phyloP scores from a whole-genome alignment of 2,888 invertebrate species.

The Sarcophaga variegata region DNA sequence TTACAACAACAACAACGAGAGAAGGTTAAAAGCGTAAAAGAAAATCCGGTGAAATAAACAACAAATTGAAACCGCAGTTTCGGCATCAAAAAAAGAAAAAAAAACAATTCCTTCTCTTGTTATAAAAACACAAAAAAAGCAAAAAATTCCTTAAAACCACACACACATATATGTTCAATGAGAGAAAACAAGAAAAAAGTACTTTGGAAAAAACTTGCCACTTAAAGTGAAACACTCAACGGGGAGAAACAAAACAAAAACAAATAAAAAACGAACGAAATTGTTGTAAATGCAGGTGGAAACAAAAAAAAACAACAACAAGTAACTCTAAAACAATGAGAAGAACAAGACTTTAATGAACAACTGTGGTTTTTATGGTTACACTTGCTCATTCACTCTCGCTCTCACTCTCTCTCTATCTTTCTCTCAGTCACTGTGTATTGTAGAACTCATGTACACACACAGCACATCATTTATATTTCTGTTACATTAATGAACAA shows the following conservation, averaged over 20 bases:
- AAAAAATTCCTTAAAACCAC: neutral
- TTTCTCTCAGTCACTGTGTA: too few species aligned
- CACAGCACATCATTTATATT: too few species aligned
- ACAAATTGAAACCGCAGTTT: conserved; percentile 62
- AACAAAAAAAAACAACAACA: neutral
- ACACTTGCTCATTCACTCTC: conserved; percentile 33
- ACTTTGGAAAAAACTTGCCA: conserved; percentile 11
- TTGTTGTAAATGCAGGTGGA: neutral
- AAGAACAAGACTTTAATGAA: conserved; percentile 62
- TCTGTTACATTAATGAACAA: conserved; percentile 49
- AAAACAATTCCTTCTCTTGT: too few species aligned
- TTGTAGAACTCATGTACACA: too few species aligned
- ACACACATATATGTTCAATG: too few species aligned
- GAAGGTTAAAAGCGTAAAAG: conserved; percentile 3
- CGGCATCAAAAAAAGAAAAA: conserved; percentile 47
- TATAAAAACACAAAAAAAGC: neutral
- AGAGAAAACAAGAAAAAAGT: neutral
- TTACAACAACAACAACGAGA: neutral
- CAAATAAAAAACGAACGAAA: neutral
- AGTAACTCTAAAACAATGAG: conserved; percentile 23
- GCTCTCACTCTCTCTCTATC: too few species aligned
- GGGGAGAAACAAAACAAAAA: neutral
- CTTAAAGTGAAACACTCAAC: neutral
- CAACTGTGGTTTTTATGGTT: conserved; percentile 62
- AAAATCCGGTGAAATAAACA: conserved; percentile 39